Percentiles rank a stretch among this genome's conserved stretches.
phyloP scores from a whole-genome alignment of 2,113 vertebrate species.

The Hyperoodon ampullatus region DNA sequence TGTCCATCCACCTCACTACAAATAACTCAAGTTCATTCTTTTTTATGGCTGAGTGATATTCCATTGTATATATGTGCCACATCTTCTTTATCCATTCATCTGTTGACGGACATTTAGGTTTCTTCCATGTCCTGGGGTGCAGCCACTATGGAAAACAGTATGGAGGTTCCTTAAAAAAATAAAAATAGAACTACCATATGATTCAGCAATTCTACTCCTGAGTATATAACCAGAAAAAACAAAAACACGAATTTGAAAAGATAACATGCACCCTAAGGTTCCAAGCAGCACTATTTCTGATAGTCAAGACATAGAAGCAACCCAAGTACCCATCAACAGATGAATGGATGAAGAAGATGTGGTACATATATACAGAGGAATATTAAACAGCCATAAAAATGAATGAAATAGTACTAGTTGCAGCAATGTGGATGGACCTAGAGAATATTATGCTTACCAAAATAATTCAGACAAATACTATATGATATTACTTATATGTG shows the following conservation, averaged over 20 bases:
- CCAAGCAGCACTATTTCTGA: neutral
- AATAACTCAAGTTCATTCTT: no score
- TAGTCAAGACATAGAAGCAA: neutral
- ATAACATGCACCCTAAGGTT: neutral
- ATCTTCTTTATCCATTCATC: no score
- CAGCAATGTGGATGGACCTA: neutral
- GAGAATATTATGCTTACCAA: neutral
- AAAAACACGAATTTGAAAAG: neutral
- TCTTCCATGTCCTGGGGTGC: no score
- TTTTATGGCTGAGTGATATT: no score
- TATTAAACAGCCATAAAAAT: neutral
- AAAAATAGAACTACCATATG: neutral
- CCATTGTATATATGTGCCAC: no score
- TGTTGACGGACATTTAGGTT: no score
- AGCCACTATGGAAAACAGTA: neutral
- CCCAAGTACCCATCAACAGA: no score
- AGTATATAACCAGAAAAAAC: neutral
- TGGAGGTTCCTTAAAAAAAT: neutral
- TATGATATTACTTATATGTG: neutral
- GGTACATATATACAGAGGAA: neutral
- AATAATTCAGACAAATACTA: neutral
- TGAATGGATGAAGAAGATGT: neutral
- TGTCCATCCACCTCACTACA: no score
- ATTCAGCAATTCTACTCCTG: neutral
- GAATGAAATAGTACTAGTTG: neutral